These are phyloP conservation scores for Xerus inauris DNA, from an alignment of 2,113 vertebrate species.

Conservation along the genomic window DNA sequence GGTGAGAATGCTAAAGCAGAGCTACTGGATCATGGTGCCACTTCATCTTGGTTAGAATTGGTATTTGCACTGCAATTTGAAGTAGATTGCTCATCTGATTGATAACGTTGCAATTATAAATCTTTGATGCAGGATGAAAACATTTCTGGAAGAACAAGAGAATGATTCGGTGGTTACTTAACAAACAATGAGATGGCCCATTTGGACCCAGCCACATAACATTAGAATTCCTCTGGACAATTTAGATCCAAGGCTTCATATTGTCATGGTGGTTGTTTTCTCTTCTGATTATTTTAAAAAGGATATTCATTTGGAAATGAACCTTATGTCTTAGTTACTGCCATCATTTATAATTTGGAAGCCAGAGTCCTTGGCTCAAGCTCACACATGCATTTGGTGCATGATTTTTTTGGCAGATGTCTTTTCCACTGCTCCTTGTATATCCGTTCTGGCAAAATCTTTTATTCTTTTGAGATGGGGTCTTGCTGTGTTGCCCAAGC, in stretches of 20 bases:
- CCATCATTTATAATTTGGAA: background rate
- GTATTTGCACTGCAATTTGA: background rate
- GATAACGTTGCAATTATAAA: slow-evolving; percentile 3
- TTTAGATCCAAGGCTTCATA: slow-evolving; percentile 13
- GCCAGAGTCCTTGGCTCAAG: background rate
- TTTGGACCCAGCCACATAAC: background rate
- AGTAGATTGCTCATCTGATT: slow-evolving; percentile 4
- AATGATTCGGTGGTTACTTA: slow-evolving; percentile 33
- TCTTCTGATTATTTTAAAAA: background rate
- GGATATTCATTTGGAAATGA: slow-evolving; percentile 13
- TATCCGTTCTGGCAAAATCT: background rate
- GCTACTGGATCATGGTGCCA: background rate
- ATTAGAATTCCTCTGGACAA: background rate
- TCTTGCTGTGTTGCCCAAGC: background rate
- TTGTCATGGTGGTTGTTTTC: background rate
- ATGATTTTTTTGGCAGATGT: background rate
- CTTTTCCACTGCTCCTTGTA: background rate
- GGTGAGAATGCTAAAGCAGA: background rate
- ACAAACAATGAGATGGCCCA: background rate
- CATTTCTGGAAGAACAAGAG: slow-evolving; percentile 29
- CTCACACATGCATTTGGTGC: background rate
- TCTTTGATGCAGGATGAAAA: slow-evolving; percentile 48
- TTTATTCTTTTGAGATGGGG: background rate
- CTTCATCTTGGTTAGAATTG: background rate
- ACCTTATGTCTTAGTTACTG: background rate